phyloP scores from a whole-genome alignment of 2,888 invertebrate genomes.

The Oasisia sp. region DNA sequence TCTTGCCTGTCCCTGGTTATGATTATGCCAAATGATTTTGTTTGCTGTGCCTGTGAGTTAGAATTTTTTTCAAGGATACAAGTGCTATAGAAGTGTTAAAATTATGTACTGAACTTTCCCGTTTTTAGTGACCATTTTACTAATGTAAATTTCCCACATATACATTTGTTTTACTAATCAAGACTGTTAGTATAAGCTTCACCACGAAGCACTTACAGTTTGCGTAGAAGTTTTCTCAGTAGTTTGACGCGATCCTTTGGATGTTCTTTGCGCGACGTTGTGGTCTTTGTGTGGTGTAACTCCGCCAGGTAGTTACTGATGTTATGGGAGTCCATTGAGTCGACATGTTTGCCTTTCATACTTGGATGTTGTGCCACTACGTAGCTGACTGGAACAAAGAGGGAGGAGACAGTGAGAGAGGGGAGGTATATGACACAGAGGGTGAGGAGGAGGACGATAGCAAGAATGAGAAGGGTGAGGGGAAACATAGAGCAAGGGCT shows the following conservation, averaged over 20 bases:
- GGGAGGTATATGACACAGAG: neutral
- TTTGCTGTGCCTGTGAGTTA: too few relatives aligned
- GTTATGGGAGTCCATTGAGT: neutral
- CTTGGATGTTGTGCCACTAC: neutral
- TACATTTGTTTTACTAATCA: neutral
- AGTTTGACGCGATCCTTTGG: neutral
- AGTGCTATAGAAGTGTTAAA: too few relatives aligned
- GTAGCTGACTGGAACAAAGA: neutral
- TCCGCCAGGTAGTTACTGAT: neutral
- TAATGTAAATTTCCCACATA: neutral
- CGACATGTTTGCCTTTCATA: neutral
- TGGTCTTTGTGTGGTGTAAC: neutral
- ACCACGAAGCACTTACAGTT: neutral
- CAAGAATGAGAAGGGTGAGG: neutral
- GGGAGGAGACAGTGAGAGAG: slow-evolving; percentile 19
- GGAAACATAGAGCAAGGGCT: neutral
- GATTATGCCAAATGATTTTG: too few relatives aligned
- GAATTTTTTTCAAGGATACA: too few relatives aligned
- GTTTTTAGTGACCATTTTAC: neutral
- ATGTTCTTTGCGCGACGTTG: neutral
- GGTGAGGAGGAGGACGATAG: neutral
- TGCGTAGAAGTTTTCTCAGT: neutral
- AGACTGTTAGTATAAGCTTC: neutral
- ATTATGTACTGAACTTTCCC: neutral
- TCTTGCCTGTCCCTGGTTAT: too few relatives aligned